Evolutionary conservation across 92 coral and sea anemone genomes (phyloP).

Genomic region (Phenganax stokvisi): DNA sequence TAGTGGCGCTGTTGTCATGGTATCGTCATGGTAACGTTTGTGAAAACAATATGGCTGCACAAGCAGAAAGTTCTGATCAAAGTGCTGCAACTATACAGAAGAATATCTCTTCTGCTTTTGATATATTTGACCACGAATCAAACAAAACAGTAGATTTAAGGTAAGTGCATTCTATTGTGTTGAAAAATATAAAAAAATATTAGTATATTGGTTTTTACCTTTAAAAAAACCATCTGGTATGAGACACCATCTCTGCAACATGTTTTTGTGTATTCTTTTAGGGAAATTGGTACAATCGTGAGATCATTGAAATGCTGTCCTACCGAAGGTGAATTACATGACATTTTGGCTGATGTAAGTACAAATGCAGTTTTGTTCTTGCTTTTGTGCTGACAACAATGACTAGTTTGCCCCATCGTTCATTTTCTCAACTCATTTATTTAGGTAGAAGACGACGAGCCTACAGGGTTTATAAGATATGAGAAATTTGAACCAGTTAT

Average conservation of each 20-base stretch:
- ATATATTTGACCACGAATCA: constrained; percentile 96
- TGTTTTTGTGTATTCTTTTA: constrained; percentile 31
- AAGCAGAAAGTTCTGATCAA: constrained; percentile 64
- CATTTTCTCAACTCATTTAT: not conserved
- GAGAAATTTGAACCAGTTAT: constrained; percentile 95
- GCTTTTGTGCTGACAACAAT: not conserved
- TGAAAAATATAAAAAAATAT: not conserved
- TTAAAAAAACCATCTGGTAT: not conserved
- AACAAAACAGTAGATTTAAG: constrained; percentile 99
- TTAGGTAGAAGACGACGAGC: constrained; percentile 95
- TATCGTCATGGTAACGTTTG: constrained; percentile 7
- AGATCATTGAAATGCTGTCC: constrained; percentile 96
- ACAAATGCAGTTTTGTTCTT: not conserved
- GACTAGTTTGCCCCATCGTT: no score
- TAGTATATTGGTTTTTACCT: not conserved
- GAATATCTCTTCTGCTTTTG: constrained; percentile 84
- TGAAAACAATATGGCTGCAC: constrained; percentile 81
- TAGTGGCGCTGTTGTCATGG: not conserved
- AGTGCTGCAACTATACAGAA: constrained; percentile 86
- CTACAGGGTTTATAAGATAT: constrained; percentile 90
- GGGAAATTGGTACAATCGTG: constrained; percentile 98
- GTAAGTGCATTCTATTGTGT: constrained; percentile 39
- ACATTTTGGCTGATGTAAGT: constrained; percentile 83
- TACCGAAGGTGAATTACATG: constrained; percentile 98
- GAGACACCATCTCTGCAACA: not conserved